phyloP scores from a whole-genome alignment of 2,113 vertebrate species.

The Myotis lucifugus region DNA sequence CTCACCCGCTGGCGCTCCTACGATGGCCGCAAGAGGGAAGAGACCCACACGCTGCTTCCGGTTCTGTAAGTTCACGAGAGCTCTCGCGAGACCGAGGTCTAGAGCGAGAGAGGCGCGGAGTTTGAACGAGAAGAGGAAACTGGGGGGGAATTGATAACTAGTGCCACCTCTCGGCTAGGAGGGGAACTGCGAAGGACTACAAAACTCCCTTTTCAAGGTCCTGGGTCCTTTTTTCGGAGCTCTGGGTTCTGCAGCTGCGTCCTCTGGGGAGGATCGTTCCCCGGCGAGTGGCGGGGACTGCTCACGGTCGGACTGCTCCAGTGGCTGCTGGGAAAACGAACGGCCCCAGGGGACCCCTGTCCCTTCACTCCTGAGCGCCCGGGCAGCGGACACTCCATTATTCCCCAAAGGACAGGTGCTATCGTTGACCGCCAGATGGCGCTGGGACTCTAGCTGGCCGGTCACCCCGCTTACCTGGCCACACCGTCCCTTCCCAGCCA shows the following conservation, averaged over 20 bases:
- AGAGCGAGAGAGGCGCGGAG: neutral
- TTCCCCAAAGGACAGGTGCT: neutral
- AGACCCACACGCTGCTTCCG: constrained; percentile 47
- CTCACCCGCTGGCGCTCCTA: constrained; percentile 40
- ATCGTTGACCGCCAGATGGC: neutral
- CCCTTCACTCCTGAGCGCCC: neutral
- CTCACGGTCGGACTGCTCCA: too few species aligned
- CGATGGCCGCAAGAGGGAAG: constrained; percentile 60
- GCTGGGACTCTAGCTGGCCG: neutral
- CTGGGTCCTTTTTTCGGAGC: neutral
- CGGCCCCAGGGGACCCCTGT: neutral
- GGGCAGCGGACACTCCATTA: neutral
- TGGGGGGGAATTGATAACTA: neutral
- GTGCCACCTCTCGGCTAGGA: neutral
- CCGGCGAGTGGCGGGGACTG: neutral
- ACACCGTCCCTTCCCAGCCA: neutral
- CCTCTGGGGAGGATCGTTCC: neutral
- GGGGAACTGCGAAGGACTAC: constrained; percentile 9
- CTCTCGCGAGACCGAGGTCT: constrained; percentile 64
- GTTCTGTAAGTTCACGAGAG: constrained; percentile 51
- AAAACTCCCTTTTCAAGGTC: neutral
- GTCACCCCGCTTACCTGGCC: neutral
- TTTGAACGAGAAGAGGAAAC: neutral
- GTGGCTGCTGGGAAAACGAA: neutral
- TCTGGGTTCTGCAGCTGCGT: neutral